These are phyloP conservation scores for Drosophila atripex DNA, from an alignment of 2,888 invertebrate species.

Conservation along the genomic window DNA sequence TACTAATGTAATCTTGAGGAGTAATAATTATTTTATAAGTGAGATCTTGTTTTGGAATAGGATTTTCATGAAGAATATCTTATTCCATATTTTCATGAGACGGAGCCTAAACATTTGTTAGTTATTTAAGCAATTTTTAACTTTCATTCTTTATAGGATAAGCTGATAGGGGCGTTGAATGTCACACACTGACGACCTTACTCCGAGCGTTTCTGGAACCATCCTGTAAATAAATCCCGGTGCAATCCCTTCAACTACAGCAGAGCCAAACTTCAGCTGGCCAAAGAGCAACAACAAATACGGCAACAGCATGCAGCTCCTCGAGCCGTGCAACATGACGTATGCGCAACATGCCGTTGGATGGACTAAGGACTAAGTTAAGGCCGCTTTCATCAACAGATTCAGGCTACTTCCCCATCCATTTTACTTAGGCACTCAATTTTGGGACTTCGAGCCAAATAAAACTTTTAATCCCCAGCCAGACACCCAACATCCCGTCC, in stretches of 20 bases:
- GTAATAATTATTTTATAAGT: too few species aligned
- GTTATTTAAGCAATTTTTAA: not conserved
- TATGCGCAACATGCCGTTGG: constrained; percentile 62
- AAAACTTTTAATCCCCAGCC: constrained; percentile 13
- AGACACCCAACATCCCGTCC: constrained; percentile 2
- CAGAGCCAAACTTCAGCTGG: constrained; percentile 25
- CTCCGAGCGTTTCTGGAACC: not conserved
- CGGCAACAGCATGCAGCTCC: constrained; percentile 1
- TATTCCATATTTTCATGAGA: too few species aligned
- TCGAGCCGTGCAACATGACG: constrained; percentile 57
- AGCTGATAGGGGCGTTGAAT: constrained; percentile 6
- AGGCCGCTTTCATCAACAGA: constrained; percentile 55
- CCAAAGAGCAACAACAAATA: not conserved
- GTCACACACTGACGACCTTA: constrained; percentile 21
- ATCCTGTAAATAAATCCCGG: constrained; percentile 29
- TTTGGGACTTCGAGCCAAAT: constrained; percentile 7
- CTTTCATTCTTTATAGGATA: not conserved
- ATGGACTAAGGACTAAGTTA: constrained; percentile 57
- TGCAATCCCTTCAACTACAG: constrained; percentile 39
- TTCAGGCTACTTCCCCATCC: not conserved
- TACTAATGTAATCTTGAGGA: too few species aligned
- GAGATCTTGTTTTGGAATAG: too few species aligned
- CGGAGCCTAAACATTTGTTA: too few species aligned
- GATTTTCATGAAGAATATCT: too few species aligned
- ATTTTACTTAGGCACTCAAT: constrained; percentile 14